phyloP scores from a whole-genome alignment of 2,888 invertebrate genomes.

The Phaedon cochleariae region DNA sequence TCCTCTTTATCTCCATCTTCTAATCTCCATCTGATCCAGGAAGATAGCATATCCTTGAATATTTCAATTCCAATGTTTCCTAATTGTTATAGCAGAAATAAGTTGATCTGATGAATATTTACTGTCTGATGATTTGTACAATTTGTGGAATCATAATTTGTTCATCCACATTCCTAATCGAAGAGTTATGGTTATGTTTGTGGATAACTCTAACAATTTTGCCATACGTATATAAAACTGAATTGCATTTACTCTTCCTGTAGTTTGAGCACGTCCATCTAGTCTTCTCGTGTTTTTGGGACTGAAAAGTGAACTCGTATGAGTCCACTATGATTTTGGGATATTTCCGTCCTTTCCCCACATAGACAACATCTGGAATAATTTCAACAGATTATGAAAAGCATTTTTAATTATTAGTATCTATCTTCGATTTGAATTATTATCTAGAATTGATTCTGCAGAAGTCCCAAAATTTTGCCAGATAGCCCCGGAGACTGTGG shows the following conservation, averaged over 20 bases:
- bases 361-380: slow-evolving; percentile 44
- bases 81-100: no score
- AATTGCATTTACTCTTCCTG: slow-evolving; percentile 32
- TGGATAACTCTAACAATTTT: slow-evolving; percentile 28
- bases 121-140: not conserved
- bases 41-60: no score
- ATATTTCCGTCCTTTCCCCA: slow-evolving; percentile 42
- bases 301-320: slow-evolving; percentile 36
- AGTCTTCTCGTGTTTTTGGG: slow-evolving; percentile 28
- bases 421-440: no score
- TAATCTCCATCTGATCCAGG: no score
- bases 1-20: no score
- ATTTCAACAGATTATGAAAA: not conserved
- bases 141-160: not conserved
- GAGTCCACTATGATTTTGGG: slow-evolving; percentile 40
- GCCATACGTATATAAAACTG: slow-evolving; percentile 29
- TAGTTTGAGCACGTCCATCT: slow-evolving; percentile 38
- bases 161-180: not conserved
- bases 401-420: no score
- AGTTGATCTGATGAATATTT: not conserved
- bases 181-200: slow-evolving; percentile 13
- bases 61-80: no score
- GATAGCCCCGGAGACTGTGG: no score
- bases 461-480: no score
- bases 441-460: no score